These are phyloP conservation scores for Petrolisthes cinctipes DNA, from an alignment of 2,888 invertebrate genomes.

Conservation along the genomic window DNA sequence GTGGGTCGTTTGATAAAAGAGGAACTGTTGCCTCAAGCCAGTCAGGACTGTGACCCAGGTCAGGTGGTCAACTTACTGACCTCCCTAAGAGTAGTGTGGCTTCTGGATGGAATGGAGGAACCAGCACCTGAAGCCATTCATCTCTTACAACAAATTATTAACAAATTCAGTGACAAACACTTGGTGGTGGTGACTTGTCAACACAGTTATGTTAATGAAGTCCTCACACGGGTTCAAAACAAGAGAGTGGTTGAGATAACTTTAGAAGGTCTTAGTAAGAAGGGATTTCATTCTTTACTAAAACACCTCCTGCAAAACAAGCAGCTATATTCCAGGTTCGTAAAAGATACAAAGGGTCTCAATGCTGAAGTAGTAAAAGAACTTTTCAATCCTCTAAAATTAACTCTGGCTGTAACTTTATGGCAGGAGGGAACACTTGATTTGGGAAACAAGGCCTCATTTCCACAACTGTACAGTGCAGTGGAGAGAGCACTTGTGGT, in stretches of 20 bases:
- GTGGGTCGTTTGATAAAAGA: slow-evolving; percentile 13
- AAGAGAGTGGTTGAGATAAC: neutral
- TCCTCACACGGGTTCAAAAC: neutral
- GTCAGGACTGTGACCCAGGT: neutral
- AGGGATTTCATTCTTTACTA: neutral
- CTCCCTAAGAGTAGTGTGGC: slow-evolving; percentile 36
- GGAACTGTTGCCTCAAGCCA: slow-evolving; percentile 30
- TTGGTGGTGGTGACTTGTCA: slow-evolving; percentile 23
- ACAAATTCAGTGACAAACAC: neutral
- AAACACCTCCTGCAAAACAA: neutral
- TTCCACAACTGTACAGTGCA: slow-evolving; percentile 23
- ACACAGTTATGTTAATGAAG: neutral
- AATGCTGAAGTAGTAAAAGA: neutral
- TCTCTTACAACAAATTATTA: slow-evolving; percentile 2
- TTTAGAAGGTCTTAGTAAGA: slow-evolving; percentile 1
- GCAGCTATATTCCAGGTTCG: neutral
- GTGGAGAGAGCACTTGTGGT: slow-evolving; percentile 5
- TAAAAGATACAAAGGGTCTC: neutral
- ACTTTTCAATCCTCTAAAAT: slow-evolving; percentile 38
- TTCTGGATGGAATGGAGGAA: slow-evolving; percentile 45
- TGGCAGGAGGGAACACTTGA: slow-evolving; percentile 17
- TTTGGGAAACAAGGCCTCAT: neutral
- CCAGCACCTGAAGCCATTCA: slow-evolving; percentile 16
- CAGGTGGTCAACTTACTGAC: slow-evolving; percentile 22
- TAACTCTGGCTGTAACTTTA: slow-evolving; percentile 20